phyloP scores from a whole-genome alignment of 2,888 invertebrate species.

The Cetonia aurata region DNA sequence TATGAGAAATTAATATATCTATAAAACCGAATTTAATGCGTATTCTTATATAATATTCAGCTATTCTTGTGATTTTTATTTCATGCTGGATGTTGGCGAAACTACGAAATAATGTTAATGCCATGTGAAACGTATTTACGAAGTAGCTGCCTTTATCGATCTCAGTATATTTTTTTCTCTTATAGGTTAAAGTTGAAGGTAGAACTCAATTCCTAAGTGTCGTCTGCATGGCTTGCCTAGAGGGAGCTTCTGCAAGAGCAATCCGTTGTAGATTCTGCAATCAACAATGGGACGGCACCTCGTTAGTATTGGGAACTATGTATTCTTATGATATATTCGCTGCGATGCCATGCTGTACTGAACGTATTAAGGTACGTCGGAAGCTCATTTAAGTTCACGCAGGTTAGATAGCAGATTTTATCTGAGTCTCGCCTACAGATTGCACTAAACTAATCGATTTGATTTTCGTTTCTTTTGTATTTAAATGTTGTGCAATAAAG shows the following conservation, averaged over 20 bases:
- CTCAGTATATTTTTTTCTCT: conserved; percentile 57
- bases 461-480: too few relatives aligned
- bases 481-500: too few relatives aligned
- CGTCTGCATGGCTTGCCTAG: conserved; percentile 95
- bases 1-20: too few relatives aligned
- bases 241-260: conserved; percentile 81
- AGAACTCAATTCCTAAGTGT: conserved; percentile 91
- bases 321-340: conserved; percentile 99
- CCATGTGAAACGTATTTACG: background rate
- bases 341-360: conserved; percentile 95
- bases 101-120: conserved; percentile 22
- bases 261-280: conserved; percentile 89
- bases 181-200: conserved; percentile 89
- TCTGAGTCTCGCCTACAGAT: too few relatives aligned
- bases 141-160: background rate
- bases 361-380: conserved; percentile 84
- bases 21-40: too few relatives aligned
- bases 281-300: conserved; percentile 92
- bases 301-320: conserved; percentile 95
- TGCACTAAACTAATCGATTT: too few relatives aligned
- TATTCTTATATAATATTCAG: too few relatives aligned
- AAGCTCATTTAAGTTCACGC: background rate
- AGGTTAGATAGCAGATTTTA: too few relatives aligned
- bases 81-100: background rate
- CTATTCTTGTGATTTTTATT: too few relatives aligned